Base-by-base conservation (phyloP, 1,140 invertebrate genomes). In the Arctopsyche grandis region DNA sequence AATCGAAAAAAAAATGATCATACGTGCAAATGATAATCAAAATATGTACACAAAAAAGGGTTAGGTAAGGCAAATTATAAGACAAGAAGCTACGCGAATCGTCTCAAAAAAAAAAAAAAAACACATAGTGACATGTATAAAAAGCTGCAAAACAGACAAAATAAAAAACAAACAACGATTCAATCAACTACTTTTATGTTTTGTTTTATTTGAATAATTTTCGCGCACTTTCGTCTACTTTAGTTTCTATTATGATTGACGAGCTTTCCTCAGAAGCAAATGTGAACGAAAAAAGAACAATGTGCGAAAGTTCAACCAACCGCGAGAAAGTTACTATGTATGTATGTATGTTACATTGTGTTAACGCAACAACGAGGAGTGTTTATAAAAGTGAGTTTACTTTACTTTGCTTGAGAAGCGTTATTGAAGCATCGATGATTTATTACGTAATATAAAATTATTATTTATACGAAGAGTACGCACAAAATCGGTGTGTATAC, bases 101-200 rank as follows among this genome's bases (percentile, higher is more conserved):
- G 63, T 66, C 10, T 52, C 16, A 24, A 60, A 60, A 58, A 9
- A 63, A 22, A 63, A 63, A 63, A 46, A 5, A 12, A 52, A 52
- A 52, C 48, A 52, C 16, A 26, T 63, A 76, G 43, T 76, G 58
- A 76, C 38, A 66, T 60, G 56, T 29, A 66, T 52, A 74, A 24
- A 74, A 76, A 76, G 74, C 74, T 76, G 74, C 74, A 76, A 76
- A 76, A 76, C 74, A 76, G 56, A 76, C 48, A 76, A 19, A 76
- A 76, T 21, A 58, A 63, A 26, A 66, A 19, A 66, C 12, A 66
- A 66, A 66, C 21, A 29, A 60, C 56, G 56, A 60, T 60, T 60
- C 63, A 66, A 26, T 66, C 22, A 52, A 52, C 48, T 52, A 52
- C 48, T 52, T 38, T 38, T 60, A 60, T 21, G 56, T 60, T 56